Conservation (phyloP, 2,888 invertebrate species). For the Tryphoninae sp. region DNA sequence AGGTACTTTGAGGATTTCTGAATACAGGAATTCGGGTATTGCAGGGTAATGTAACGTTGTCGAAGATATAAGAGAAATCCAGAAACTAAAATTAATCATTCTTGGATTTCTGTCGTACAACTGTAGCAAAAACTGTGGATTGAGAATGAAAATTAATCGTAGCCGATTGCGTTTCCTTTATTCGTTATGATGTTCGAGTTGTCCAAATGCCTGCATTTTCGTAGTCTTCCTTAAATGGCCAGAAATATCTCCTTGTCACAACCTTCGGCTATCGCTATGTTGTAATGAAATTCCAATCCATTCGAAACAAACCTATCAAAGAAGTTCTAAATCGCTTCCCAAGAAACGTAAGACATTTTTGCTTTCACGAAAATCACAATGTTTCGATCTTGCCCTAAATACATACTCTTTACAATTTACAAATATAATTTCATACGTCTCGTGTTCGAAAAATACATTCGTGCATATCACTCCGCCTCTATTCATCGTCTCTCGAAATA, state of each 20-base stretch:
- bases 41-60: too few species aligned
- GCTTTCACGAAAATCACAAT: conserved; percentile 24
- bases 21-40: too few species aligned
- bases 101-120: too few species aligned
- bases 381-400: conserved; percentile 60
- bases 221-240: conserved; percentile 46
- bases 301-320: conserved; percentile 32
- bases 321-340: conserved; percentile 20
- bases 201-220: conserved; percentile 75
- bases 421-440: conserved; percentile 79
- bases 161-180: conserved; percentile 68
- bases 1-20: too few species aligned
- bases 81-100: too few species aligned
- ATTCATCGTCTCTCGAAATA: conserved; percentile 47
- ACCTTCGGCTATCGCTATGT: conserved; percentile 61
- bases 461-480: conserved; percentile 68
- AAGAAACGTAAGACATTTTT: conserved; percentile 45
- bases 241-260: conserved; percentile 58
- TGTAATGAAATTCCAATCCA: conserved; percentile 53
- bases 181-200: conserved; percentile 67
- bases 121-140: too few species aligned
- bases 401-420: conserved; percentile 79
- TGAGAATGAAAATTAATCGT: conserved; percentile 62
- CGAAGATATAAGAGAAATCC: too few species aligned
- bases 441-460: conserved; percentile 78